These are phyloP conservation scores for Chelidonichthys spinosus DNA, from an alignment of 2,797 vertebrate species.

Conservation along the genomic window DNA sequence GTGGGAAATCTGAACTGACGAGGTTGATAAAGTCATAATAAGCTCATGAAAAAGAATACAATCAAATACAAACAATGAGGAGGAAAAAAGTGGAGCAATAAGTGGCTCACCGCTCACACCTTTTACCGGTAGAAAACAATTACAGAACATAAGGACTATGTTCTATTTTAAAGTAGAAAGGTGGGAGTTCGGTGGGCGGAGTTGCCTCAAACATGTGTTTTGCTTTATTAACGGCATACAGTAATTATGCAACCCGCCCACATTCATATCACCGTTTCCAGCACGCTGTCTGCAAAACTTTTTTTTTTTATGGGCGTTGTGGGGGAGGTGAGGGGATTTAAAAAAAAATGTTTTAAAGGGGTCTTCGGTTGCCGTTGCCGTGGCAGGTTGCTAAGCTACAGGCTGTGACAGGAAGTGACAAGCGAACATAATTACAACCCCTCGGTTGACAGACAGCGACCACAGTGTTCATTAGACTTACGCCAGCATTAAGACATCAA, in stretches of 20 bases:
- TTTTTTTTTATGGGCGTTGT: not conserved
- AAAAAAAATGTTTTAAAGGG: not conserved
- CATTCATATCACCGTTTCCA: constrained; percentile 9
- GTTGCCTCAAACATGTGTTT: constrained; percentile 66
- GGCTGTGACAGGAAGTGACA: constrained; percentile 74
- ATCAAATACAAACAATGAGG: no score
- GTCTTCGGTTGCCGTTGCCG: constrained; percentile 10
- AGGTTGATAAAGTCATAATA: no score
- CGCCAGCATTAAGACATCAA: constrained; percentile 70
- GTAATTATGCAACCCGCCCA: constrained; percentile 69
- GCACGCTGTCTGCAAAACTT: constrained; percentile 34
- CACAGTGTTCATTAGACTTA: constrained; percentile 74
- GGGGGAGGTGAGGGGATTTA: not conserved
- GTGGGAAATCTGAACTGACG: no score
- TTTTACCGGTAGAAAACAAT: constrained; percentile 49
- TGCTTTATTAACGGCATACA: constrained; percentile 56
- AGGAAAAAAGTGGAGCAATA: no score
- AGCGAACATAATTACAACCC: constrained; percentile 70
- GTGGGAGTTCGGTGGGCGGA: constrained; percentile 67
- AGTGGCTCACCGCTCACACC: not conserved
- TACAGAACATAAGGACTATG: constrained; percentile 28
- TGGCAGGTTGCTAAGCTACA: constrained; percentile 77
- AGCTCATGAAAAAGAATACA: no score
- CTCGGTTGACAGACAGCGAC: constrained; percentile 66
- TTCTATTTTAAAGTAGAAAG: constrained; percentile 56